These are phyloP conservation scores for Grallaria varia DNA, from an alignment of 2,113 vertebrate genomes.

Conservation along the genomic window DNA sequence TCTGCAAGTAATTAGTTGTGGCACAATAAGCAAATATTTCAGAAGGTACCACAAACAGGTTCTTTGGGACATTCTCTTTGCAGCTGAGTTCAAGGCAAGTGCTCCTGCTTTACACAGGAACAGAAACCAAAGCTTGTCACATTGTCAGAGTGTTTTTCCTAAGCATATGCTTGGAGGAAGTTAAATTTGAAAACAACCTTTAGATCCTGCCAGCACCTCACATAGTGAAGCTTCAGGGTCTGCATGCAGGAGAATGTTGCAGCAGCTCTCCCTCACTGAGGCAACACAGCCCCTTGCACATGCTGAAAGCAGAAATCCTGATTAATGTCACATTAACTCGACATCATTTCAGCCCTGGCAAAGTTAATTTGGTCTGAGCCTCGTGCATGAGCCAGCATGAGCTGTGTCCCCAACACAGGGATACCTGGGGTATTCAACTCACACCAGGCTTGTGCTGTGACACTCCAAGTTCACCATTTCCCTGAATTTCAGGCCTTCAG, in stretches of 20 bases:
- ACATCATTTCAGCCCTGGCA: not conserved
- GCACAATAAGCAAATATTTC: not conserved
- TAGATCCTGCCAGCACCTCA: not conserved
- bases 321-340: not conserved
- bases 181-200: not conserved
- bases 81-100: not conserved
- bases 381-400: not conserved
- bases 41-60: not conserved
- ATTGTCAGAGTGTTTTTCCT: not conserved
- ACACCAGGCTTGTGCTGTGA: not conserved
- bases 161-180: too few relatives aligned
- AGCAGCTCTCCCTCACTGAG: not conserved
- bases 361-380: not conserved
- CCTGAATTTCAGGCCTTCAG: not conserved
- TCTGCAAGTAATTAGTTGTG: not conserved
- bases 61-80: not conserved
- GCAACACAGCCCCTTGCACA: not conserved
- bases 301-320: not conserved
- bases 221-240: fast-evolving
- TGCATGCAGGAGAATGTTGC: fast-evolving
- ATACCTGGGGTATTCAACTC: not conserved
- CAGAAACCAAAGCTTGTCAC: not conserved
- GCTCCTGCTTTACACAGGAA: not conserved
- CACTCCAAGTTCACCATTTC: fast-evolving
- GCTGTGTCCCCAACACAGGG: not conserved